Conservation (phyloP, 2,888 invertebrate genomes). For the Coecobrya sp. region DNA sequence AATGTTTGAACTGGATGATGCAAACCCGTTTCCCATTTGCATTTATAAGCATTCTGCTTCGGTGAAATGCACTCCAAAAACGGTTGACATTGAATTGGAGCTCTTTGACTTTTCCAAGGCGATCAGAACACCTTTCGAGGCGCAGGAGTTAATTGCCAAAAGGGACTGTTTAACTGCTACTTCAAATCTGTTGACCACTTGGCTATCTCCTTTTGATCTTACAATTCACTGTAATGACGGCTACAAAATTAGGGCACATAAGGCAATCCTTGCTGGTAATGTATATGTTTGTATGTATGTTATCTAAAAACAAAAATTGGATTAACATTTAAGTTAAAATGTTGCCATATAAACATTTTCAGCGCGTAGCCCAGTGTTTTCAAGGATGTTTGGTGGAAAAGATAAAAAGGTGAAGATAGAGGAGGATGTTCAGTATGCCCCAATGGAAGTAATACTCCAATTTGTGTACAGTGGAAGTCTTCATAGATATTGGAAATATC, state of each 20-base stretch:
- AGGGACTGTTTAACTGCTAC: conserved; percentile 21
- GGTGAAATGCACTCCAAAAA: conserved; percentile 37
- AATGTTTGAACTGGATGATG: conserved; percentile 38
- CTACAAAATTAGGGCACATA: conserved; percentile 49
- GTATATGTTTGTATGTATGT: too few relatives aligned
- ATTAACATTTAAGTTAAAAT: neutral
- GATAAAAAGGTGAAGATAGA: conserved; percentile 46
- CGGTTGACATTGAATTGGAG: neutral
- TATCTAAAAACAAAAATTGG: too few relatives aligned
- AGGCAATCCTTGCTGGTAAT: conserved; percentile 37
- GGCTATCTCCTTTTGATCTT: conserved; percentile 43
- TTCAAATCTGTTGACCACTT: neutral
- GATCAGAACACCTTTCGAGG: conserved; percentile 12
- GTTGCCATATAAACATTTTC: neutral
- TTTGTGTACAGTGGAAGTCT: conserved; percentile 48
- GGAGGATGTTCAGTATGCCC: conserved; percentile 46
- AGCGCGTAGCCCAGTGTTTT: conserved; percentile 43
- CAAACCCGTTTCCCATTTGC: neutral
- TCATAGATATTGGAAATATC: conserved; percentile 49
- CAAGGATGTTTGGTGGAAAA: conserved; percentile 11
- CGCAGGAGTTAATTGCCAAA: conserved; percentile 36
- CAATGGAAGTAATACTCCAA: conserved; percentile 32
- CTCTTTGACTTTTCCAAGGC: conserved; percentile 58
- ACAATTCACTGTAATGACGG: conserved; percentile 54
- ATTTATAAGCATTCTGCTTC: conserved; percentile 17